Evolutionary conservation across 2,797 vertebrate genomes (phyloP), one percentile per base, ranked within the genome.

Genomic region (Ciconia nigra): DNA sequence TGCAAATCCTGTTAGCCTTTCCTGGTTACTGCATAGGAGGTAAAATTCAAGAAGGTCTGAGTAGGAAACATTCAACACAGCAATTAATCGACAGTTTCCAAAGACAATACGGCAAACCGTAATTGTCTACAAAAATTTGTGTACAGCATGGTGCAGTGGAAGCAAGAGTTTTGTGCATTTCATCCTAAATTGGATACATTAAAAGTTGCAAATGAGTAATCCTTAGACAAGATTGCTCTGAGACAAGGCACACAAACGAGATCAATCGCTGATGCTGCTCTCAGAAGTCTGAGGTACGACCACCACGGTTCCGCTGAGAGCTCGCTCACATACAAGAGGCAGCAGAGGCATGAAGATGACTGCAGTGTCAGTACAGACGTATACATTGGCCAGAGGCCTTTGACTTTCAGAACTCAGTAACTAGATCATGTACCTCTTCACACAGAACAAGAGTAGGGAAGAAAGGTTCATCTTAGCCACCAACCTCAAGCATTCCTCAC

Each of bases 191-290:
- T 87, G 83, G 37, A 47, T 59, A 37, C 37, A 66, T 51, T 54
- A 62, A 62, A 95, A 92, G 22, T 44, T 87, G 82, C 39, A 86
- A 87, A 65, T 44, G 5, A 95, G 22, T 51, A 76, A 90, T 31
- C 39, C 46, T 59, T 73, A 78, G 65, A 25, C 81, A 93, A 90
- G 39, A 89, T 41, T 81, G 42, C 57, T 97, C 87, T 83, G 83
- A 89, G 80, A 89, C 28, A 78, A 95, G 89, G 85, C 65, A 79
- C 86, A 79, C 66, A 77, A 76, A 95, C 9, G 35, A 92, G 52
- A 72, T 65, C n/a, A 85, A 35, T 33, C 18, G 11, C 73, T 73
- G 39, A 47, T 20, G 44, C 93, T 61, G 17, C 69, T 58, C 39
- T 37, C 54, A 13, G 3, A 55, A 52, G 33, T 5, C 37, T 4